Evolutionary conservation across 2,888 invertebrate genomes (phyloP).

Genomic region (Hypomecis atomaria): DNA sequence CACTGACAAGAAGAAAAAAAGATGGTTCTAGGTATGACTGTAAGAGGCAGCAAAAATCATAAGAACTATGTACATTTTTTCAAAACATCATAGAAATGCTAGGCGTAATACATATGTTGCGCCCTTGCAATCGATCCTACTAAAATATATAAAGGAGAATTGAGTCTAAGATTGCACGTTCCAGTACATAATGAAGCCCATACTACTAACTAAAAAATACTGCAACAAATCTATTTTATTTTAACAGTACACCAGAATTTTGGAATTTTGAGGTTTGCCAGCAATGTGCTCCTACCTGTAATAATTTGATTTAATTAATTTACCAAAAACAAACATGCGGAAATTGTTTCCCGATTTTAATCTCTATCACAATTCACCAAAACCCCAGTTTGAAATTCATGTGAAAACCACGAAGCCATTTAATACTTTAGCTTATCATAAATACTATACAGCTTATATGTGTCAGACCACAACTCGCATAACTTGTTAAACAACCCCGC

Average conservation of each 20-base stretch:
- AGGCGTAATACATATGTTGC: no score
- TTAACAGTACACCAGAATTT: not conserved
- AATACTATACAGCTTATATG: conserved; percentile 27
- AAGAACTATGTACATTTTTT: no score
- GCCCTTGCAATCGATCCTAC: no score
- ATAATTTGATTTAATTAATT: conserved; percentile 14
- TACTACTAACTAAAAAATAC: no score
- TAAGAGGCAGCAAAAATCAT: no score
- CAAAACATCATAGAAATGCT: no score
- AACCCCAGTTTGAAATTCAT: conserved; percentile 31
- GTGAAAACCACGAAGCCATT: conserved; percentile 39
- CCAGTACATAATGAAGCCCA: no score
- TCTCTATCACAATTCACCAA: conserved; percentile 18
- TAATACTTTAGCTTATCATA: conserved; percentile 36
- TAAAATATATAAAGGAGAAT: no score
- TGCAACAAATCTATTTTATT: no score
- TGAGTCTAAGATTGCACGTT: no score
- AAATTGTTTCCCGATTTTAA: conserved; percentile 10
- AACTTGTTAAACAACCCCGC: conserved; percentile 34
- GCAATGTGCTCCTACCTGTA: not conserved
- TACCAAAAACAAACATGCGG: conserved; percentile 8
- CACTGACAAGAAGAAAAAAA: no score
- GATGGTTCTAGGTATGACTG: no score
- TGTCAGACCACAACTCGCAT: conserved; percentile 39
- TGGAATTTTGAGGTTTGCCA: not conserved